phyloP scores from a whole-genome alignment of 2,113 vertebrate genomes.

The Micronycteris hirsuta region DNA sequence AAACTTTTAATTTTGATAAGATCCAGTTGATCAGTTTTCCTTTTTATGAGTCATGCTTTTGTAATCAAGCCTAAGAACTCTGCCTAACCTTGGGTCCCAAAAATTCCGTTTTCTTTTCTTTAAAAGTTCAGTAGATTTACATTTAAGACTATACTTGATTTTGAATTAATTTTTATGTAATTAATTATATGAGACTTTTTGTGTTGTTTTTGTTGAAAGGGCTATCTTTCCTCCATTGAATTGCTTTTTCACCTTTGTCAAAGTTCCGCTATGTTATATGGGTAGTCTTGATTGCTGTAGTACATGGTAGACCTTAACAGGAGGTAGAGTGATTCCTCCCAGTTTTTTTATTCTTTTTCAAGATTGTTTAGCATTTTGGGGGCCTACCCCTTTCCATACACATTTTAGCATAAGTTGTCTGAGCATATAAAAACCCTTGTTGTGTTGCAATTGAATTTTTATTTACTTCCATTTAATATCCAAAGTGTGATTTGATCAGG shows the following conservation, averaged over 20 bases:
- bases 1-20: too few relatives aligned
- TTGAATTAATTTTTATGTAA: background rate
- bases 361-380: background rate
- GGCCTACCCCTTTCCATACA: background rate
- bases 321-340: background rate
- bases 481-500: background rate
- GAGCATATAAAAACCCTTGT: background rate
- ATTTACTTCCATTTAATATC: background rate
- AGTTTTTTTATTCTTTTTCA: background rate
- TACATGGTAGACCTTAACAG: background rate
- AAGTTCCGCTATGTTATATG: background rate
- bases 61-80: background rate
- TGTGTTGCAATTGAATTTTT: background rate
- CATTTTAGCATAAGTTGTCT: background rate
- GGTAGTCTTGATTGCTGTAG: background rate
- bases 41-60: too few relatives aligned
- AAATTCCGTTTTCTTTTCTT: background rate
- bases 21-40: too few relatives aligned
- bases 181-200: background rate
- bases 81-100: background rate
- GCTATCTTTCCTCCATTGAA: background rate
- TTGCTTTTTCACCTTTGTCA: background rate
- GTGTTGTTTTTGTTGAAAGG: background rate
- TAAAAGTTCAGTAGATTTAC: background rate
- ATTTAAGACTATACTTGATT: background rate